These are phyloP conservation scores for Polymixis flavicincta DNA, from an alignment of 2,888 invertebrate genomes.

Conservation along the genomic window DNA sequence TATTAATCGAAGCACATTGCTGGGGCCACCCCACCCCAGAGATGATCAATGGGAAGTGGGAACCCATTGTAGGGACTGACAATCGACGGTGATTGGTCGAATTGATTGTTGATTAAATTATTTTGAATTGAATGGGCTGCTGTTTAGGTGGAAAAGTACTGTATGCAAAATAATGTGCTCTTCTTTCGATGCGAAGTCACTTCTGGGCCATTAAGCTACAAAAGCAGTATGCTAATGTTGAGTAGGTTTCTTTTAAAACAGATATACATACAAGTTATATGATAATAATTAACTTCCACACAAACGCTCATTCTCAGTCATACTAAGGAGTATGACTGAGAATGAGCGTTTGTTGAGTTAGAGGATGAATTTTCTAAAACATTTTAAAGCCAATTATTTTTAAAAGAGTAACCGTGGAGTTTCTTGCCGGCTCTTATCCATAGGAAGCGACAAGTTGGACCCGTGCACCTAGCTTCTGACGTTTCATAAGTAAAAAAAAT, in stretches of 20 bases:
- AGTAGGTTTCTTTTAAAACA: background rate
- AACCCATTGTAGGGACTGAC: slow-evolving; percentile 53
- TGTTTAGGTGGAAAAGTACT: background rate
- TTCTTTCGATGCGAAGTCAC: background rate
- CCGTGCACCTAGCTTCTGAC: no score
- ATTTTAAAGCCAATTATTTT: no score
- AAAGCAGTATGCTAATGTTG: background rate
- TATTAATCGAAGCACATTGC: slow-evolving; percentile 58
- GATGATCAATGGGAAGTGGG: slow-evolving; percentile 51
- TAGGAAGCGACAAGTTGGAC: no score
- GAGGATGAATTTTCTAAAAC: no score
- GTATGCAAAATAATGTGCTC: slow-evolving; percentile 12
- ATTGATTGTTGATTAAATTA: slow-evolving; percentile 50
- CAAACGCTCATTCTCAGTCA: no score
- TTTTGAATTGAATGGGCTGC: slow-evolving; percentile 22
- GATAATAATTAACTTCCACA: no score
- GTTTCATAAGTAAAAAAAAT: no score
- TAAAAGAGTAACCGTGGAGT: no score
- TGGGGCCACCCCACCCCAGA: slow-evolving; percentile 25
- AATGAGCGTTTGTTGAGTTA: no score
- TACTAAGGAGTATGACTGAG: no score
- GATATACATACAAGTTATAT: no score
- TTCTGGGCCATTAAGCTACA: background rate
- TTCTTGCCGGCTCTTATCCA: no score
- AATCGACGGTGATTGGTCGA: slow-evolving; percentile 55